Conservation (phyloP, 2,797 vertebrate genomes). For the Amazona ochrocephala region DNA sequence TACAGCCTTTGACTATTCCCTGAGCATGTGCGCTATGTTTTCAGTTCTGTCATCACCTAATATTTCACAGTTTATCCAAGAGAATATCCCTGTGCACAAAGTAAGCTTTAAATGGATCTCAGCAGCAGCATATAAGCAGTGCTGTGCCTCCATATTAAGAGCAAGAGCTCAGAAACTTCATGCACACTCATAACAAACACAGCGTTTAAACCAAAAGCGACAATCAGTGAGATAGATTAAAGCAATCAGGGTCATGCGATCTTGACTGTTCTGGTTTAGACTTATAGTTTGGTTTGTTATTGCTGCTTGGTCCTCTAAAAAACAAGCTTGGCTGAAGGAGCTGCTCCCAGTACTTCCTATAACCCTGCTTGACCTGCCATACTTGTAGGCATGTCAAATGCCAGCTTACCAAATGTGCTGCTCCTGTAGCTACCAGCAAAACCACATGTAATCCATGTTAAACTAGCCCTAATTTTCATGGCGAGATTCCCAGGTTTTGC, state of each 20-base stretch:
- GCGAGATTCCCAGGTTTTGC: slow-evolving; percentile 1
- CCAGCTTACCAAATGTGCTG: slow-evolving; percentile 13
- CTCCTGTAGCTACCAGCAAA: slow-evolving; percentile 27
- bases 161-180: background rate
- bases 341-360: background rate
- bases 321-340: background rate
- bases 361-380: slow-evolving; percentile 27
- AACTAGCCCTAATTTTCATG: background rate
- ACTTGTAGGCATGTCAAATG: background rate
- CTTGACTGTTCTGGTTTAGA: background rate
- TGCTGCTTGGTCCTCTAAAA: background rate
- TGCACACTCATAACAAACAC: background rate
- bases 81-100: background rate
- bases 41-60: background rate
- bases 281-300: background rate
- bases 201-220: background rate
- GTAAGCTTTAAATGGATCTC: background rate
- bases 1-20: background rate
- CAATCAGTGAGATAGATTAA: background rate
- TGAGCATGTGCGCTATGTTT: background rate
- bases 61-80: background rate
- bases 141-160: background rate
- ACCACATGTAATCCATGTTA: background rate
- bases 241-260: background rate
- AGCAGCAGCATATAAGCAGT: background rate